Percentiles rank a stretch among this genome's conserved stretches.
phyloP scores from a whole-genome alignment of 2,797 vertebrate genomes.

The Muraenolepis orangiensis region DNA sequence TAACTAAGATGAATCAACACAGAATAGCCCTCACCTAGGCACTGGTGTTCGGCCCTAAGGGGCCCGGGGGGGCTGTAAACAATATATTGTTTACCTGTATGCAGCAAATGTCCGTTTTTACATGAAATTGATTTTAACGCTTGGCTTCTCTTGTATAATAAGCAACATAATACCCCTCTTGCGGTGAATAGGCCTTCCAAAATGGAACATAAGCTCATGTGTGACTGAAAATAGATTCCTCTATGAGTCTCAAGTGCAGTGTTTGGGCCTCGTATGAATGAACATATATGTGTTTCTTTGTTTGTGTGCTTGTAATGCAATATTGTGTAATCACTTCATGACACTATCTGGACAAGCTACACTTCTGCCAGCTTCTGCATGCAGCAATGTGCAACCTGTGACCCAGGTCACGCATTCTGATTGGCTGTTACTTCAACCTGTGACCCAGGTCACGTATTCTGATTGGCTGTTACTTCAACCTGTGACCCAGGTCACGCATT shows the following conservation, averaged over 20 bases:
- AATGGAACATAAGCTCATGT: slow-evolving; percentile 58
- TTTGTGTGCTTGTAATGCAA: background rate
- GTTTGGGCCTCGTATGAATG: background rate
- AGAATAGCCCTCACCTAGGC: background rate
- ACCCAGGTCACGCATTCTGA: background rate
- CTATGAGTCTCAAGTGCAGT: slow-evolving; percentile 45
- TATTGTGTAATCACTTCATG: background rate
- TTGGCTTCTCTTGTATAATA: slow-evolving; percentile 61
- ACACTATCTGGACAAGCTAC: background rate
- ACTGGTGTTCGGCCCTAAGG: background rate
- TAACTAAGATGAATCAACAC: background rate
- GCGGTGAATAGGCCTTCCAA: slow-evolving; percentile 38
- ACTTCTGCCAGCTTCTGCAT: background rate
- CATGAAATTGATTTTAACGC: slow-evolving; percentile 54
- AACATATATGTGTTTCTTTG: background rate
- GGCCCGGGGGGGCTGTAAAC: background rate
- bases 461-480: background rate
- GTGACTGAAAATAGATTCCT: slow-evolving; percentile 55
- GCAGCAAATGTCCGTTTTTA: slow-evolving; percentile 13
- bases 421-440: background rate
- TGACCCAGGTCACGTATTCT: background rate
- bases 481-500: background rate
- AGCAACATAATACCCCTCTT: slow-evolving; percentile 46
- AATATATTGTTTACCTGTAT: background rate
- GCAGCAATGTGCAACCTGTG: background rate